A percentile compares a stretch with the other conserved stretches of the same genome.
Conservation (phyloP, 2,888 invertebrate genomes). For the Sinhomidia bicolor region DNA sequence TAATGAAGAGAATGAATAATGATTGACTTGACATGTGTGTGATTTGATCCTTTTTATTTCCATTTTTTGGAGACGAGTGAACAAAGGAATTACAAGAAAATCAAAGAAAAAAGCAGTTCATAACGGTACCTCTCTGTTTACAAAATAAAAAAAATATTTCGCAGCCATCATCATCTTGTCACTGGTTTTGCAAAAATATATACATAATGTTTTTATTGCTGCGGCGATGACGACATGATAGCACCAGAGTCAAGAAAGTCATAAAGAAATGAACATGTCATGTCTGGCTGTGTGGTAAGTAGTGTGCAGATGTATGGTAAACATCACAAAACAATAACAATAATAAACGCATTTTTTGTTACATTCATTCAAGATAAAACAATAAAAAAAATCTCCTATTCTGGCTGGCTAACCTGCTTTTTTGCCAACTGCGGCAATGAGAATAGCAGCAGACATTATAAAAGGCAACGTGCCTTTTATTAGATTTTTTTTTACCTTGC, state of each 20-base stretch:
- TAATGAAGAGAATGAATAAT: too few relatives aligned
- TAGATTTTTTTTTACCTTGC: not conserved
- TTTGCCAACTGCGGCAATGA: not conserved
- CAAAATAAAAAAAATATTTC: constrained; percentile 9
- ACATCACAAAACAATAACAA: not conserved
- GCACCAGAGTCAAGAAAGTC: not conserved
- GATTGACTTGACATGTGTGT: not conserved
- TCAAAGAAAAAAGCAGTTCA: not conserved
- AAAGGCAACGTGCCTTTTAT: not conserved
- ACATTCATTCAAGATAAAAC: not conserved
- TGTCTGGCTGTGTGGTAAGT: too few relatives aligned
- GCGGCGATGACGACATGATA: not conserved
- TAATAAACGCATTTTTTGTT: not conserved
- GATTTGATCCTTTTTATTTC: constrained; percentile 13
- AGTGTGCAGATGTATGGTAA: not conserved
- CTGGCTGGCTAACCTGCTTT: not conserved
- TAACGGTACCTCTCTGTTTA: not conserved
- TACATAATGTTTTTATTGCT: not conserved
- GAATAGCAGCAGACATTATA: not conserved
- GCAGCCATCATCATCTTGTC: constrained; percentile 10
- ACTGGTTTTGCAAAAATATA: not conserved
- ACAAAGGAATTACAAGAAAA: not conserved
- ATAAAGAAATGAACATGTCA: not conserved
- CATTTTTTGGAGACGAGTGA: not conserved
- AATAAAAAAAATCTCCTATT: not conserved